phyloP scores from a whole-genome alignment of 2,888 invertebrate genomes.

The Phlogophora meticulosa region DNA sequence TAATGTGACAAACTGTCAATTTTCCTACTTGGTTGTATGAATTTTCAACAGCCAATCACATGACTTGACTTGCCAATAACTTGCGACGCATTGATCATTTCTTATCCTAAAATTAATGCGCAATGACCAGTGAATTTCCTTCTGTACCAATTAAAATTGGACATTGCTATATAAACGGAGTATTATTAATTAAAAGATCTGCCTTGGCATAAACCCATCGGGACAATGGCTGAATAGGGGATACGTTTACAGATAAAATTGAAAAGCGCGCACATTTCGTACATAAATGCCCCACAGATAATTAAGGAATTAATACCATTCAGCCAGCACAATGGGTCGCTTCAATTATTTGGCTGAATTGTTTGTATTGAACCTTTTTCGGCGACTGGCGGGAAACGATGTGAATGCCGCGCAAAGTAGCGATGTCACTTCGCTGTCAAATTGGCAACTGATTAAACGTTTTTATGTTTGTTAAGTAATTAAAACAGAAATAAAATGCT shows the following conservation, averaged over 20 bases:
- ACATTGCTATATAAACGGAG: constrained; percentile 24
- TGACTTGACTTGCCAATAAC: no score
- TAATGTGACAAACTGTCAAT: no score
- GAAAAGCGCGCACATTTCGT: constrained; percentile 38
- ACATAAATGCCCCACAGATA: constrained; percentile 33
- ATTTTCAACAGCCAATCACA: no score
- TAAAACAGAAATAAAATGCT: constrained; percentile 6
- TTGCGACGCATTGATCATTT: no score
- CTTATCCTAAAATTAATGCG: background rate
- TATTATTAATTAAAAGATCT: constrained; percentile 46
- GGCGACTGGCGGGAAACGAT: constrained; percentile 10
- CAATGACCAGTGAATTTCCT: constrained; percentile 3
- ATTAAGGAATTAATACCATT: constrained; percentile 50
- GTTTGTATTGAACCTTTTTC: constrained; percentile 49
- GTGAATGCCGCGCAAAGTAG: constrained; percentile 22
- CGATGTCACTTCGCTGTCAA: constrained; percentile 36
- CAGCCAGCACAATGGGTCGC: constrained; percentile 35
- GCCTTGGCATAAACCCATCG: constrained; percentile 11
- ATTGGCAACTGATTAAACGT: constrained; percentile 15
- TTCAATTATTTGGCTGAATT: constrained; percentile 38
- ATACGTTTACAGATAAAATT: constrained; percentile 45
- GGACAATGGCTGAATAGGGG: constrained; percentile 46
- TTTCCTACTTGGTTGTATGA: no score
- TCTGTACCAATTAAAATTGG: constrained; percentile 10
- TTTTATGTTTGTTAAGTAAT: background rate